Percentiles rank a stretch among this genome's conserved stretches.
These are phyloP conservation scores for Popillia japonica DNA, from an alignment of 1,140 invertebrate species.

Conservation along the genomic window DNA sequence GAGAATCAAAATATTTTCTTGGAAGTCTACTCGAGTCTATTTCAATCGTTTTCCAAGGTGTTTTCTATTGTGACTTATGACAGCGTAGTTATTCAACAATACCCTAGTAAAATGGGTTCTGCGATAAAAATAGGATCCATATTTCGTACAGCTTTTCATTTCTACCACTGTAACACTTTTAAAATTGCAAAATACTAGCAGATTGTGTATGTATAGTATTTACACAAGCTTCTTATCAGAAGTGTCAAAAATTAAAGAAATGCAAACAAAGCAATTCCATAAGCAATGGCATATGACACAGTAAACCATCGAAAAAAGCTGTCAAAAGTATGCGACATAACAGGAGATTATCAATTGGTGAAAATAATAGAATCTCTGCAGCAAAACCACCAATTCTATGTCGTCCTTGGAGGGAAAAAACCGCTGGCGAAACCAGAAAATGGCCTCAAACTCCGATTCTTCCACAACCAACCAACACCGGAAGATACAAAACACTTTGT, in stretches of 20 bases:
- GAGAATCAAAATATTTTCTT: background rate
- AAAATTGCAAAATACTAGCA: background rate
- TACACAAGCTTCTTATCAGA: background rate
- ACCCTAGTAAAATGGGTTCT: background rate
- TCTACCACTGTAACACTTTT: background rate
- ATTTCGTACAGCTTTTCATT: background rate
- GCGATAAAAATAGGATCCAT: background rate
- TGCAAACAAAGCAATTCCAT: too few species aligned
- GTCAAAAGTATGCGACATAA: too few species aligned
- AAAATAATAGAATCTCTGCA: too few species aligned
- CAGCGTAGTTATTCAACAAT: background rate
- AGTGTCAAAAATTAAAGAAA: background rate
- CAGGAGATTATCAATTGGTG: too few species aligned
- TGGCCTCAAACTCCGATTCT: too few species aligned
- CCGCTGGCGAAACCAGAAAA: too few species aligned
- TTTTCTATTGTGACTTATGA: conserved; percentile 15
- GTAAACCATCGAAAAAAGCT: too few species aligned
- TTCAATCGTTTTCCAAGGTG: background rate
- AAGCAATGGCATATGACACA: too few species aligned
- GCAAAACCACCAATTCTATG: too few species aligned
- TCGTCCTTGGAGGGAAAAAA: too few species aligned
- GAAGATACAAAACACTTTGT: too few species aligned
- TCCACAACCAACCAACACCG: too few species aligned
- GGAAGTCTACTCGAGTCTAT: background rate
- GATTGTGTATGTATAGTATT: background rate